A percentile compares a stretch with the other conserved stretches of the same genome.
Evolutionary conservation across 2,113 vertebrate species (phyloP).

Genomic region (Poicephalus gulielmi): DNA sequence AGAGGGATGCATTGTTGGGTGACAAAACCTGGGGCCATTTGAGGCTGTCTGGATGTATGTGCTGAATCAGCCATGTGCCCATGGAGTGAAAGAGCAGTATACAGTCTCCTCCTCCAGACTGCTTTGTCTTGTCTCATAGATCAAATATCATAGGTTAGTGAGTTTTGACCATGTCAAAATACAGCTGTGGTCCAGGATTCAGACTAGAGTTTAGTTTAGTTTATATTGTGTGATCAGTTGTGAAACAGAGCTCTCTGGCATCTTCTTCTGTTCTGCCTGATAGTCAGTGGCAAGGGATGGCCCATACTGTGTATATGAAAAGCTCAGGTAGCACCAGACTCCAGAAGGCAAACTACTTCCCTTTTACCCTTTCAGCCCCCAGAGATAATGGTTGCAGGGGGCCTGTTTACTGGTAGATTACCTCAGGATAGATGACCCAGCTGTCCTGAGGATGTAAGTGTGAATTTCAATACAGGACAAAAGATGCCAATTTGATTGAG

Average conservation of each 20-base stretch:
- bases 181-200: background rate
- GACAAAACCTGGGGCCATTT: background rate
- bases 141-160: background rate
- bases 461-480: background rate
- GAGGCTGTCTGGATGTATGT: background rate
- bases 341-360: background rate
- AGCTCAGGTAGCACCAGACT: background rate
- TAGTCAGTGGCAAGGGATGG: background rate
- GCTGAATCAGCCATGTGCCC: background rate
- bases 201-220: background rate
- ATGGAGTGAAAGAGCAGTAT: background rate
- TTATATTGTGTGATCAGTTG: background rate
- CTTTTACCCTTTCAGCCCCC: background rate
- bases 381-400: background rate
- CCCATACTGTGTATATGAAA: background rate
- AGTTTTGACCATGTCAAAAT: background rate
- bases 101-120: background rate
- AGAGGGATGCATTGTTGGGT: background rate
- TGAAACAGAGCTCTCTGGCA: background rate
- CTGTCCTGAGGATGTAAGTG: background rate
- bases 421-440: background rate
- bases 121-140: background rate
- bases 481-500: background rate
- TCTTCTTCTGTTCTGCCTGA: background rate
- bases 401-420: background rate